A percentile compares a stretch with the other conserved stretches of the same genome.
These are phyloP conservation scores for Hemitrygon akajei DNA, from an alignment of 2,797 vertebrate genomes.

Conservation along the genomic window DNA sequence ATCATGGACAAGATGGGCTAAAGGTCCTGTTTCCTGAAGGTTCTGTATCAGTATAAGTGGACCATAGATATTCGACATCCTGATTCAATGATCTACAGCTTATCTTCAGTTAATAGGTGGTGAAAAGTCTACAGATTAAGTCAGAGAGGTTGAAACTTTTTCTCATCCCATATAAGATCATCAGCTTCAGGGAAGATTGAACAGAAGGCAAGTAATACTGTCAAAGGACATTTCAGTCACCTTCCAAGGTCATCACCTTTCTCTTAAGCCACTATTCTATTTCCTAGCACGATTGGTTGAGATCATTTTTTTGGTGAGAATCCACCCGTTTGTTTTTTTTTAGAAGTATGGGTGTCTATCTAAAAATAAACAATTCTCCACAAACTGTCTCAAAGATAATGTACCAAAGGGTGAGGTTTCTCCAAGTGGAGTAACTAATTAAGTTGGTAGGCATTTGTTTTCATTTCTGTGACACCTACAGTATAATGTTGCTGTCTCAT, in stretches of 20 bases:
- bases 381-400: no score
- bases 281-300: not conserved
- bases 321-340: not conserved
- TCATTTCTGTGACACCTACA: no score
- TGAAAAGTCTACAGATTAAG: not conserved
- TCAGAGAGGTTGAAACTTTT: not conserved
- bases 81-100: not conserved
- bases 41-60: not conserved
- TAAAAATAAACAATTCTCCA: no score
- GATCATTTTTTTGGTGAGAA: not conserved
- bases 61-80: not conserved
- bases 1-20: no score
- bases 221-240: not conserved
- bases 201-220: not conserved
- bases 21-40: no score
- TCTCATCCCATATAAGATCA: not conserved
- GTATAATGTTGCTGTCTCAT: no score
- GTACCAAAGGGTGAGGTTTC: no score
- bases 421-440: no score
- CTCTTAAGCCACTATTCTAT: not conserved
- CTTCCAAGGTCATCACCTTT: not conserved
- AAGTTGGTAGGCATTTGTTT: no score
- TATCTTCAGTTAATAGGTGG: not conserved
- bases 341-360: not conserved
- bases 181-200: not conserved